These are phyloP conservation scores for Amorpha juglandis DNA, from an alignment of 2,888 invertebrate genomes.

Conservation along the genomic window DNA sequence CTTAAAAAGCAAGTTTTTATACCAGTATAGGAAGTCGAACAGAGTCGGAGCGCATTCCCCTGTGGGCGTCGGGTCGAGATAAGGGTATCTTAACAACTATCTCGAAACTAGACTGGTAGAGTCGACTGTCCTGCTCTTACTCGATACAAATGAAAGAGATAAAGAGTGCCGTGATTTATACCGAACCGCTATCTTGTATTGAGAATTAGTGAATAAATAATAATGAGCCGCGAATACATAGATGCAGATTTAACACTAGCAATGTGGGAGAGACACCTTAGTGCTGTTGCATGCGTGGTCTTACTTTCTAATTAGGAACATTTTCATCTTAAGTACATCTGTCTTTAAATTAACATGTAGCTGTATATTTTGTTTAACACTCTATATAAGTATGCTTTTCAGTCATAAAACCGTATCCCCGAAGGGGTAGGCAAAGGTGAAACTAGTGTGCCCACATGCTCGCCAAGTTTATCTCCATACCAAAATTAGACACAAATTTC, in stretches of 20 bases:
- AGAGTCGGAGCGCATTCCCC: slow-evolving; percentile 16
- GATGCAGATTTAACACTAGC: slow-evolving; percentile 13
- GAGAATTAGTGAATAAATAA: slow-evolving; percentile 25
- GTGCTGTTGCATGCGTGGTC: neutral
- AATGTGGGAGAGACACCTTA: neutral
- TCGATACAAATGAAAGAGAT: neutral
- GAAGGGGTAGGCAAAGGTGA: no score
- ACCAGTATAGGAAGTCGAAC: slow-evolving; percentile 19
- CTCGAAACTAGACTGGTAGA: slow-evolving; percentile 25
- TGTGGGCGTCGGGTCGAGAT: slow-evolving; percentile 22
- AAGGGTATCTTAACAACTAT: slow-evolving; percentile 29
- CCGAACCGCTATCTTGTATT: slow-evolving; percentile 22
- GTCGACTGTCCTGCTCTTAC: neutral
- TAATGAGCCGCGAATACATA: slow-evolving; percentile 14
- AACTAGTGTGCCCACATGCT: no score
- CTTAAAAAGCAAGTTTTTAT: slow-evolving; percentile 22
- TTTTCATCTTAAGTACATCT: no score
- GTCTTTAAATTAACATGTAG: no score
- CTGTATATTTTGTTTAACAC: no score
- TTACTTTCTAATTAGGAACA: neutral
- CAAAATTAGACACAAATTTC: no score
- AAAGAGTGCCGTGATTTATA: slow-evolving; percentile 9
- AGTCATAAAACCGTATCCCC: no score
- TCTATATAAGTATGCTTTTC: no score
- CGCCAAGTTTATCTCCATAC: no score